Base-by-base conservation (phyloP, 2,888 invertebrate species). In the Leptopilina myrica region DNA sequence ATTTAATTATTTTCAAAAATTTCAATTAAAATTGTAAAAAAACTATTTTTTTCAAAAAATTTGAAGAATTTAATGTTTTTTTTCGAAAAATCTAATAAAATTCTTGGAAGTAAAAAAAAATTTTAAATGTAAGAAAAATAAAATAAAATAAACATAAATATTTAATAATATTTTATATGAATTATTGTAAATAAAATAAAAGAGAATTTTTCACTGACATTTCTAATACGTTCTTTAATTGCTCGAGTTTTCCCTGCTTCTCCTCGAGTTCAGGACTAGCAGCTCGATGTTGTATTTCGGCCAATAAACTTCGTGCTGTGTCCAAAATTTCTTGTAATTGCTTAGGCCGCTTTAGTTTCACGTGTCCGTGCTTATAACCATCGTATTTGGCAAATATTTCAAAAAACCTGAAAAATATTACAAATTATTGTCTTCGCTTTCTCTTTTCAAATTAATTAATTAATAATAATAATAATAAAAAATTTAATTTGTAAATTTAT, bases 331-430 rank as follows among this genome's bases (percentile, higher is more conserved):
- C 99, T 91, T 98, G 98, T 83, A 99, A 93, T 90, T 99, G 98
- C 89, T 98, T 98, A 0, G 99, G 99, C 79, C 97, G 95, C 92
- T 99, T 99, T 87, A 99, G 93, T 92, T 99, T 99, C 0, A 99
- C 97, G 90, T 99, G 99, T 0, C 98, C 98, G 82, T 97, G 96
- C 89, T 97, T 97, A 90, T 96, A 97, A 0, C 98, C 99, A 87
- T 98, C 97, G 92, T 99, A 98, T 90, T 98, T 99, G 90, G 98
- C 97, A 92, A 99, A 99, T 87, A 99, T 97, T 90, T 98, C 98
- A 93, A 99, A 99, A 92, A 99, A 99, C 91, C 98, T 98, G 87
- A 7, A 1, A 1, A 43, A 43, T 7, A 43, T 7, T 6, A 43
- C 6, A 43, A 43, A 43, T 43, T 43, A 43, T 43, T 43, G 6